Evolutionary conservation across 2,888 invertebrate species (phyloP).

Genomic region (Habrosyne pyritoides): DNA sequence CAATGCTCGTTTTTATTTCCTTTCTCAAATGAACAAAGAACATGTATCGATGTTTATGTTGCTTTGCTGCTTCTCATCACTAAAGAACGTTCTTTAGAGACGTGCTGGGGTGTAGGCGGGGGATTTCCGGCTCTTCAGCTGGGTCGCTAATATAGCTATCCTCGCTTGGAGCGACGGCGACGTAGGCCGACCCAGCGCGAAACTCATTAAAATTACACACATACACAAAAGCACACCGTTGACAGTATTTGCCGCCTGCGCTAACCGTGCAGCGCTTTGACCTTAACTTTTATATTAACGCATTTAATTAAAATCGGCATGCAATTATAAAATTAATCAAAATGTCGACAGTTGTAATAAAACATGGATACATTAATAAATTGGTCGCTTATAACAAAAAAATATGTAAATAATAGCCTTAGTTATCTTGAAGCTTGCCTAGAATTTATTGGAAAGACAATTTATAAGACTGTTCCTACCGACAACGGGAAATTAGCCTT

Average conservation of each 20-base stretch:
- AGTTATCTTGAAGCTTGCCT: too few species aligned
- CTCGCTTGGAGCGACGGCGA: conserved; percentile 64
- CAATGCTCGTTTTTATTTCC: not conserved
- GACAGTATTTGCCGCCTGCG: conserved; percentile 12
- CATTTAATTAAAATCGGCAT: not conserved
- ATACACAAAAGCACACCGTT: conserved; percentile 51
- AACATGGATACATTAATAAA: too few species aligned
- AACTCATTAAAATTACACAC: conserved; percentile 81
- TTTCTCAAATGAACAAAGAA: not conserved
- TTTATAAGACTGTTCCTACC: too few species aligned
- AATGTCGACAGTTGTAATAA: too few species aligned
- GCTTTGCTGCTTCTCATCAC: conserved; percentile 29
- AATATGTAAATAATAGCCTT: too few species aligned
- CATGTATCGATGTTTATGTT: conserved; percentile 17
- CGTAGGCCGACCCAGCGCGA: conserved; percentile 58
- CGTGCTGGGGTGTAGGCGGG: conserved; percentile 48
- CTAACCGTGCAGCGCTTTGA: conserved; percentile 14
- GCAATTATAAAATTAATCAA: not conserved
- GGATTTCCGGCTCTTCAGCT: conserved; percentile 64
- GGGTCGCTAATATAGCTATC: conserved; percentile 67
- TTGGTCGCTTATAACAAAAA: too few species aligned
- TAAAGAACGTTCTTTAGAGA: conserved; percentile 52
- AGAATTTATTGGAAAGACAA: too few species aligned
- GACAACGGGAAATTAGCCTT: too few species aligned
- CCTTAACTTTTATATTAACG: conserved; percentile 28